Conservation (phyloP, 64 coral and sea anemone genomes). For the Stylophora pistillata region DNA sequence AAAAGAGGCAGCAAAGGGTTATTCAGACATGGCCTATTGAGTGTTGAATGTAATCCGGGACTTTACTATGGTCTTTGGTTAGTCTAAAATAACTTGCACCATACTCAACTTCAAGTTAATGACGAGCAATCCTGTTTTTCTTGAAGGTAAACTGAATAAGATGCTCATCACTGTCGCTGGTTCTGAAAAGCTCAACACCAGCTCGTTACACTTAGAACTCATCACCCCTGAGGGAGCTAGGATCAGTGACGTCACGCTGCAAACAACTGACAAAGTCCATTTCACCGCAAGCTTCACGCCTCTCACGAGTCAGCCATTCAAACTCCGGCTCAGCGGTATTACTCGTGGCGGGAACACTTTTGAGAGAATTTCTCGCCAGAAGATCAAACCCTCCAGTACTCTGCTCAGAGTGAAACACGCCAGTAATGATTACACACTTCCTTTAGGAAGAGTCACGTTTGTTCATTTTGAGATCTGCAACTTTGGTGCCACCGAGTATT, state of each 20-base stretch:
- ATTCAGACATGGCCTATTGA: too few relatives aligned
- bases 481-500: slow-evolving; percentile 13
- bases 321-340: slow-evolving; percentile 51
- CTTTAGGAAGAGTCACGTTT: slow-evolving; percentile 16
- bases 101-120: neutral
- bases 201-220: slow-evolving; percentile 53
- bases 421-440: slow-evolving; percentile 66
- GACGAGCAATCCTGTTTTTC: neutral
- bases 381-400: slow-evolving; percentile 30
- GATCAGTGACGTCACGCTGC: slow-evolving; percentile 43
- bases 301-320: slow-evolving; percentile 27
- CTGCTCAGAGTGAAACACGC: slow-evolving; percentile 46
- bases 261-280: slow-evolving; percentile 36
- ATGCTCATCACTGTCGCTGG: slow-evolving; percentile 72
- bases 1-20: too few relatives aligned
- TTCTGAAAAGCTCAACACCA: slow-evolving; percentile 45
- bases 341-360: slow-evolving; percentile 54
- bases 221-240: slow-evolving; percentile 59
- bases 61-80: too few relatives aligned
- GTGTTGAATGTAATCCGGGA: too few relatives aligned
- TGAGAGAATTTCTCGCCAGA: slow-evolving; percentile 69
- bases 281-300: slow-evolving; percentile 62
- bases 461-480: slow-evolving; percentile 48
- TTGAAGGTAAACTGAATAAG: slow-evolving; percentile 42
- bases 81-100: too few relatives aligned